phyloP scores from a whole-genome alignment of 2,888 invertebrate genomes.

The Danaus chrysippus region DNA sequence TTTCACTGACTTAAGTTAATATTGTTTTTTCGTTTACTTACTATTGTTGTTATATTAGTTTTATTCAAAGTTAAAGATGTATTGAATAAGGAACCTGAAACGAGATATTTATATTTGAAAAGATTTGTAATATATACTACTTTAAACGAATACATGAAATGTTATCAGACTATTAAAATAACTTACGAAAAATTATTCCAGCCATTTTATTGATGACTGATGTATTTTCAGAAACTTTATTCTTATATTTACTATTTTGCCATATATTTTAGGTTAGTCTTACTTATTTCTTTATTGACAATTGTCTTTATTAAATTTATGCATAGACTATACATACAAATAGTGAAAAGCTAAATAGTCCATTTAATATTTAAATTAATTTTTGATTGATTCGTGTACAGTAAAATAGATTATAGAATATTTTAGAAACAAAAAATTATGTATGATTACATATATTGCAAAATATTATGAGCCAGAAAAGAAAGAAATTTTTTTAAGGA shows the following conservation, averaged over 20 bases:
- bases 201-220: conserved; percentile 42
- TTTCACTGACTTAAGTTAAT: not conserved
- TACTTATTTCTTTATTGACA: conserved; percentile 1
- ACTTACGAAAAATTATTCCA: conserved; percentile 63
- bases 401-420: too few relatives aligned
- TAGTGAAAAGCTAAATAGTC: not conserved
- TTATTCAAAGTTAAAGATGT: conserved; percentile 49
- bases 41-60: conserved; percentile 49
- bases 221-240: not conserved
- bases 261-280: not conserved
- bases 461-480: too few relatives aligned
- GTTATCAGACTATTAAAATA: not conserved
- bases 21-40: conserved; percentile 39
- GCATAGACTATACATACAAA: not conserved
- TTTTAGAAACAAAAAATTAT: too few relatives aligned
- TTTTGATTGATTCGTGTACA: too few relatives aligned
- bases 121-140: not conserved
- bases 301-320: not conserved
- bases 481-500: too few relatives aligned
- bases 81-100: conserved; percentile 61
- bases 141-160: not conserved
- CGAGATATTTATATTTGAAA: conserved; percentile 14
- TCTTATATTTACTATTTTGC: conserved; percentile 4
- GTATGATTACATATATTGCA: too few relatives aligned
- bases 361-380: too few relatives aligned